phyloP scores from a whole-genome alignment of 2,113 vertebrate genomes.

The Erinaceus europaeus region DNA sequence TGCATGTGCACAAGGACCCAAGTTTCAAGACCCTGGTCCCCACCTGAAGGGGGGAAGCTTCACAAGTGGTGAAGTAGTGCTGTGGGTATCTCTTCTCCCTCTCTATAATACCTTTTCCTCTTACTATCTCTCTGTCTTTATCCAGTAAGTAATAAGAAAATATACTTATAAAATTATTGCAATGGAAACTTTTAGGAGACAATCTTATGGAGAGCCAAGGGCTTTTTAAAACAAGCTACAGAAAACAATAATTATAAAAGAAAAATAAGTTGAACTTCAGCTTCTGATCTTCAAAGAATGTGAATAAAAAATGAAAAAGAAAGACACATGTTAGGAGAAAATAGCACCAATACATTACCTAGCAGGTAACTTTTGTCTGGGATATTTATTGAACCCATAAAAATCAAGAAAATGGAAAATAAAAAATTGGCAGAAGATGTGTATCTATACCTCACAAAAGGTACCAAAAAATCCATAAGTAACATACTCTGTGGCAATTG shows the following conservation, averaged over 20 bases:
- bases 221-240: background rate
- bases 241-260: background rate
- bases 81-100: no score
- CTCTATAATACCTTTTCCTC: no score
- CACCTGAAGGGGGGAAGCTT: no score
- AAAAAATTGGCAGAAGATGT: background rate
- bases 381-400: background rate
- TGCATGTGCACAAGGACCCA: no score
- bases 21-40: no score
- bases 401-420: background rate
- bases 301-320: background rate
- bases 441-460: background rate
- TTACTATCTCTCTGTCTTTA: no score
- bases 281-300: background rate
- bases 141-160: no score
- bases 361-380: background rate
- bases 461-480: background rate
- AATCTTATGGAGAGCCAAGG: background rate
- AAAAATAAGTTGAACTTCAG: background rate
- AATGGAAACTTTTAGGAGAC: background rate
- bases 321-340: background rate
- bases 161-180: no score
- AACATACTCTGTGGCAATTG: background rate
- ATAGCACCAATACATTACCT: background rate
- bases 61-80: no score